Evolutionary conservation across 2,113 vertebrate genomes (phyloP), one percentile per base, ranked within the genome.

Genomic region (Symphodus melops): DNA sequence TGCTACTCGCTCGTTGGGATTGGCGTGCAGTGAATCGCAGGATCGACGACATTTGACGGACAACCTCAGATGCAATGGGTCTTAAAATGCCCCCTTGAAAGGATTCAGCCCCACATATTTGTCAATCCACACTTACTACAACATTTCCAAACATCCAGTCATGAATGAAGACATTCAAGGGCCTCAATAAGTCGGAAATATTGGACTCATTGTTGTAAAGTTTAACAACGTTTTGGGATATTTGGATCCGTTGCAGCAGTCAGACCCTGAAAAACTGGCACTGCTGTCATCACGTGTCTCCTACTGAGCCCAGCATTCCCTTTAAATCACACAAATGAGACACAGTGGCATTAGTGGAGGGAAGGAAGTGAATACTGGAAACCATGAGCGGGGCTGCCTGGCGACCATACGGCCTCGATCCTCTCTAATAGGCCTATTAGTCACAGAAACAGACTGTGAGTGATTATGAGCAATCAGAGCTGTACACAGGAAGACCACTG

Each of bases 391-490:
- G 52, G 75, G 74, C 83, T 81, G 79, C 79, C 77, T 62, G 72
- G 86, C 52, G 48, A 83, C 82, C 83, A 59, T 70, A 78, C 57
- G 57, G 72, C 72, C 80, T 52, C 72, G 5, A 69, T 79, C 75
- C 56, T 11, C 72, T 74, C 76, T 87, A 87, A 90, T 83, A 64
- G 84, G 77, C 53, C 82, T 53, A 88, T 92, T 90, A 90, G 76
- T 89, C 89, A 84, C 73, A 76, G 77, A 73, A 85, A 76, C 83
- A 77, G 85, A 81, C 85, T 79, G 81, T 65, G 84, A 86, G 84
- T 77, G 79, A 90, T 86, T 86, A 88, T 62, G 81, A 84, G 69
- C 77, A 85, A 89, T 91, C 82, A 85, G 68, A n/a, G 67, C 77
- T 49, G 56, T 13, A 57, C 68, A 57, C 54, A 68, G 59, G 41